Evolutionary conservation across 2,797 vertebrate genomes (phyloP), one percentile per base, ranked within the genome.

Genomic region (Rhinophrynus dorsalis): DNA sequence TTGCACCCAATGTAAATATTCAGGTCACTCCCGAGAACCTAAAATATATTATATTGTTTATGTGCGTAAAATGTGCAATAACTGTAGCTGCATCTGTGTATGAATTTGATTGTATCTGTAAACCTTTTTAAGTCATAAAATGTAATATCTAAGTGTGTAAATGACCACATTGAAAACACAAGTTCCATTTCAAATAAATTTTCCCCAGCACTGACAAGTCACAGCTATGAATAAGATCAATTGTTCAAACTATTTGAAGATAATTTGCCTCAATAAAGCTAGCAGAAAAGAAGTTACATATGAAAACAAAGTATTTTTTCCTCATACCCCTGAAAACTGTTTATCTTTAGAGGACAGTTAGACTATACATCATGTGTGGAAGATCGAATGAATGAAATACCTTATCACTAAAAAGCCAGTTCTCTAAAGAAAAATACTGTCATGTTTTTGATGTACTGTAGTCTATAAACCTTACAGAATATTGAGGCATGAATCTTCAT

Each of bases 341-440:
- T 72, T 72, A 72, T 72, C 68, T 72, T 40, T 50, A 72, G 65
- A 64, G 68, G 68, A 51, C 68, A 72, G 68, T 51, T 38, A 72
- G 68, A 64, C 60, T 40, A 63, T 72, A 58, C 61, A 72, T 72
- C 68, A 72, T 64, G 68, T 71, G 68, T 71, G 60, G 64, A 71
- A 64, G 68, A 71, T 64, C 30, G 40, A 71, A 64, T 71, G 68
- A 72, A 65, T 72, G 68, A 64, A 65, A 72, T 58, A 61, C 61
- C 68, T 72, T 72, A 72, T 72, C 68, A 72, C 61, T 72, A 72
- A 72, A 72, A 72, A 58, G 68, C 68, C 68, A 72, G 68, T 72
- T 65, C 54, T 64, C 68, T 56, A 57, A 72, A 65, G 60, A 65
- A 72, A 71, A 72, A 58, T 58, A 51, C 60, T 72, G 68, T 72